phyloP scores from a whole-genome alignment of 2,888 invertebrate species.

The Gandaritis pyraliata region DNA sequence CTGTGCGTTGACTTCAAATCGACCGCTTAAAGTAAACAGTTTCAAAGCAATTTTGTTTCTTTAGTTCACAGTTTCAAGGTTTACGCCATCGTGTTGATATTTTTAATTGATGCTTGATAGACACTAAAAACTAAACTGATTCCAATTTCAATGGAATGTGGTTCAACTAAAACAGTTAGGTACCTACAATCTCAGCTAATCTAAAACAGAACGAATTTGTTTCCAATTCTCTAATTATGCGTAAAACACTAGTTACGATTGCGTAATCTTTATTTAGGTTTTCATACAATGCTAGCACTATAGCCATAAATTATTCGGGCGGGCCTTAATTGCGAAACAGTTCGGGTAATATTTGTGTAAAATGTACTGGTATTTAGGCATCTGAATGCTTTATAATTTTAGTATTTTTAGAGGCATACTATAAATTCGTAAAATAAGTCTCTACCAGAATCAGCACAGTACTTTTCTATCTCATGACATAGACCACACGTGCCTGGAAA shows the following conservation, averaged over 20 bases:
- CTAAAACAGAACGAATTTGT: constrained; percentile 28
- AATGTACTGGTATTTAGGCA: constrained; percentile 9
- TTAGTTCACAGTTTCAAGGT: constrained; percentile 50
- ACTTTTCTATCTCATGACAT: background rate
- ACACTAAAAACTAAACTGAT: constrained; percentile 32
- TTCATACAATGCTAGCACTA: constrained; percentile 14
- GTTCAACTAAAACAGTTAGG: constrained; percentile 20
- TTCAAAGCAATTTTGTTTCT: constrained; percentile 48
- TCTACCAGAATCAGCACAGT: background rate
- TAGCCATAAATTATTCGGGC: constrained; percentile 22
- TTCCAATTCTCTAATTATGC: constrained; percentile 19
- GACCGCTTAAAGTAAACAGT: constrained; percentile 49
- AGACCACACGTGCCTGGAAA: background rate
- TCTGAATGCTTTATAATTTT: constrained; percentile 16
- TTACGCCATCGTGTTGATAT: constrained; percentile 40
- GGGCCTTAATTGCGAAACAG: constrained; percentile 23
- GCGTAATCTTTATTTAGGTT: constrained; percentile 29
- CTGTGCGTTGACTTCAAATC: constrained; percentile 51
- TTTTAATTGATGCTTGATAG: constrained; percentile 30
- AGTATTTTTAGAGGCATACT: background rate
- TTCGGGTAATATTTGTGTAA: constrained; percentile 21
- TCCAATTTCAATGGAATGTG: constrained; percentile 32
- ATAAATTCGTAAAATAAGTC: background rate
- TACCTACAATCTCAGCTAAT: constrained; percentile 18
- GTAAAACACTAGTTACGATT: constrained; percentile 23